A percentile compares a stretch with the other conserved stretches of the same genome.
Conservation (phyloP, 2,113 vertebrate species). For the Aphyosemion australe region DNA sequence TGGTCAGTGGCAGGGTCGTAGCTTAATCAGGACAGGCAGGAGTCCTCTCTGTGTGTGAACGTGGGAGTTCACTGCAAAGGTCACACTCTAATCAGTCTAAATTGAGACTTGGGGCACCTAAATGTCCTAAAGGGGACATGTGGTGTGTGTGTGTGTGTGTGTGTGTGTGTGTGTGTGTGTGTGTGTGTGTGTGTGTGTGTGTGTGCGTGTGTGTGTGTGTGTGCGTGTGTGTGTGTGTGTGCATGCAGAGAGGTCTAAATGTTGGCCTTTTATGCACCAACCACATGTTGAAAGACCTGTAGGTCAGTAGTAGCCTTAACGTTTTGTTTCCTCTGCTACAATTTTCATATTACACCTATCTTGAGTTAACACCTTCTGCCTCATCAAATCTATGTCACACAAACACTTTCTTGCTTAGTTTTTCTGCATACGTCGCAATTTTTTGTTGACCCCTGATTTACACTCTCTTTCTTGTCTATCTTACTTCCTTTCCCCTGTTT, state of each 20-base stretch:
- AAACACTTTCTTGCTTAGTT: neutral
- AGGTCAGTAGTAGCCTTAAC: neutral
- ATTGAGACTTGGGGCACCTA: constrained; percentile 40
- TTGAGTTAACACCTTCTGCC: too few relatives aligned
- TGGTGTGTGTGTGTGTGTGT: constrained; percentile 20
- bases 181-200: constrained; percentile 15
- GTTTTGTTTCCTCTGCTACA: too few relatives aligned
- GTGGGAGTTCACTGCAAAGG: constrained; percentile 54
- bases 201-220: constrained; percentile 17
- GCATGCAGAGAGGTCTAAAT: constrained; percentile 15
- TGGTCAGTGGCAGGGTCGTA: constrained; percentile 67
- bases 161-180: constrained; percentile 18
- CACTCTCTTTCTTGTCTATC: neutral
- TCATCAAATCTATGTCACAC: too few relatives aligned
- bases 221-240: constrained; percentile 15
- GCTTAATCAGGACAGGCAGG: constrained; percentile 61
- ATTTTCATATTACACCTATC: too few relatives aligned
- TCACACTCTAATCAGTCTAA: constrained; percentile 68
- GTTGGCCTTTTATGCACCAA: constrained; percentile 11
- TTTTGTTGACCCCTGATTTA: neutral
- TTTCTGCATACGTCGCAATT: neutral
- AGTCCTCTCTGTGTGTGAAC: constrained; percentile 30
- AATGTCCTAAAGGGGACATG: constrained; percentile 16
- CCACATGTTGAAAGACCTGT: constrained; percentile 12
- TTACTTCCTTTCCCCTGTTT: neutral